Conservation (phyloP, 2,797 vertebrate genomes). For the Uromys caudimaculatus region DNA sequence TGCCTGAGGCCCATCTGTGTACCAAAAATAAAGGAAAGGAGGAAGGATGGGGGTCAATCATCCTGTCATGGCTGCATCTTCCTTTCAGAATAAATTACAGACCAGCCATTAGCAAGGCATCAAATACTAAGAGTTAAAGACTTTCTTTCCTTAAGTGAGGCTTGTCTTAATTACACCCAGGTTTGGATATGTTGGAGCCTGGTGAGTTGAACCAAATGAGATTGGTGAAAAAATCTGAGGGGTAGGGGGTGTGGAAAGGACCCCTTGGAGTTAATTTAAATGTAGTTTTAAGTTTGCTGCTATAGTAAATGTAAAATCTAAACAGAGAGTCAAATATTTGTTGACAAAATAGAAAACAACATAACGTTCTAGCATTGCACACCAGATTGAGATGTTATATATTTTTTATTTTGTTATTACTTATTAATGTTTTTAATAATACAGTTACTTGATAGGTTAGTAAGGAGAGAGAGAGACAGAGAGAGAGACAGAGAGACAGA, state of each 20-base stretch:
- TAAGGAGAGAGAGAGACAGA: not conserved
- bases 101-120: not conserved
- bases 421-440: not conserved
- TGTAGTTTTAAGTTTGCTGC: not conserved
- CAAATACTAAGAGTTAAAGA: not conserved
- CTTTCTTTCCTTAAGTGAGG: not conserved
- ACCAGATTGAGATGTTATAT: not conserved
- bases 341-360: conserved; percentile 33
- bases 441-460: not conserved
- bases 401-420: not conserved
- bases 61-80: not conserved
- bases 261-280: conserved; percentile 28
- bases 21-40: not conserved
- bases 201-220: conserved; percentile 18
- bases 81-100: not conserved
- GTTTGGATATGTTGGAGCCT: not conserved
- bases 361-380: not conserved
- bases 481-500: not conserved
- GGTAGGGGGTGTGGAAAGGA: not conserved
- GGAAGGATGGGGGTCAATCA: not conserved
- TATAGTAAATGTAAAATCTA: conserved; percentile 18
- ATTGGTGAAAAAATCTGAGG: conserved; percentile 3
- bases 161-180: not conserved
- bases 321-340: not conserved
- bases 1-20: not conserved